Conservation (phyloP, 2,113 vertebrate species). For the Xiphophorus maculatus region DNA sequence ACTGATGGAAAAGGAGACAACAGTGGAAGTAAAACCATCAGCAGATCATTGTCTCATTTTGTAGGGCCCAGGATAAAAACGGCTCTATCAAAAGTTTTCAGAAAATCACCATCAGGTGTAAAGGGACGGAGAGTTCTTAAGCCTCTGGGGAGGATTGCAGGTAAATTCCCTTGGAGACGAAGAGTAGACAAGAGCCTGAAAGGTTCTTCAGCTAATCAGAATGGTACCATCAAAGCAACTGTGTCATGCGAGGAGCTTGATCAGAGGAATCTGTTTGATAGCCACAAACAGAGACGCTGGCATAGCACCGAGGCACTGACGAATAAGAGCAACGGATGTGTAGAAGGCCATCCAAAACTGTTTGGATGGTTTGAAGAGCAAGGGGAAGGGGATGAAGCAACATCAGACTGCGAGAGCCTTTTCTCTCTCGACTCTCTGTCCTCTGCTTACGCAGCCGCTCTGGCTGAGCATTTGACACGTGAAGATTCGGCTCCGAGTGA, state of each 20-base stretch:
- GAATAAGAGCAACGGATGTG: conserved; percentile 65
- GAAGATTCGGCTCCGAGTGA: conserved; percentile 80
- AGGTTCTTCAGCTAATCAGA: conserved; percentile 53
- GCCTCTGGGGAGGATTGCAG: conserved; percentile 53
- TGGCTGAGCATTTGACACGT: conserved; percentile 74
- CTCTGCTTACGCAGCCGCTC: conserved; percentile 78
- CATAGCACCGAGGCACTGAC: conserved; percentile 83
- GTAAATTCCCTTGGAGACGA: conserved; percentile 54
- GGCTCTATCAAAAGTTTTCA: conserved; percentile 63
- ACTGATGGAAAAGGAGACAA: conserved; percentile 36
- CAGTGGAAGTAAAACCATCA: conserved; percentile 57
- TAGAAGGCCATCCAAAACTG: conserved; percentile 51
- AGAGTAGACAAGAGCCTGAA: conserved; percentile 55
- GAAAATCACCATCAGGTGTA: conserved; percentile 69
- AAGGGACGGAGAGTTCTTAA: conserved; percentile 64
- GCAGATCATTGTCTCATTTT: conserved; percentile 65
- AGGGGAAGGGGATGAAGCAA: conserved; percentile 53
- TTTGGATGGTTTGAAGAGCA: conserved; percentile 65
- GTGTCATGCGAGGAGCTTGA: conserved; percentile 84
- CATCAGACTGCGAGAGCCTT: conserved; percentile 89
- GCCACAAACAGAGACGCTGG: conserved; percentile 73
- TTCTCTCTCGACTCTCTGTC: conserved; percentile 94
- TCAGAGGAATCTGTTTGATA: conserved; percentile 58
- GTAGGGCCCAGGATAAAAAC: conserved; percentile 71
- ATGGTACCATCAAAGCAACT: conserved; percentile 66